Evolutionary conservation across 1,140 invertebrate genomes (phyloP), one percentile per base, ranked within the genome.

Genomic region (Solenopsis fugax): DNA sequence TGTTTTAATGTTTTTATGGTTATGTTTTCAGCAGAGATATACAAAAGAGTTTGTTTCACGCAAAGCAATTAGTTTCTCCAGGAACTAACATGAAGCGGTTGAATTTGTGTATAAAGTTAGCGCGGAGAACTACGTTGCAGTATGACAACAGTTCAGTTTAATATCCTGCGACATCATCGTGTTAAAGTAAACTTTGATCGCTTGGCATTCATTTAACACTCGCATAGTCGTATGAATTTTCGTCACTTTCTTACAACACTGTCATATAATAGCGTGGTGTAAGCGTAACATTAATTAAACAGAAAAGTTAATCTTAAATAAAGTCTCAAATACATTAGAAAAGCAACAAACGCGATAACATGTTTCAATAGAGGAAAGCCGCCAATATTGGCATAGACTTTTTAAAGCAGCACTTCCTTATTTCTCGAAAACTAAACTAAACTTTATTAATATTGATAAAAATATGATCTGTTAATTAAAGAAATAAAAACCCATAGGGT

Each of bases 61-160:
- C 77, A 34, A 69, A 52, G 64, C 64, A 52, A 81, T 71, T 71
- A 81, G 78, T 71, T 71, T 48, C 64, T 56, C 64, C 52, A 34
- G 50, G n/a, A 81, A 71, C 78, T 45, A 81, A 81, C 77, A 34
- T 65, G 48, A 69, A 54, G 34, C 78, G 65, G 67, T 64, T 71
- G 64, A 71, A 81, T 81, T 81, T 71, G 64, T 71, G 77, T 81
- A 56, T 71, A 81, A 81, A 81, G 78, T 81, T 81, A 81, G 41
- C 65, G 64, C 10, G 29, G 77, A 81, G 64, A 81, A 54, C 48
- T 71, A 37, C 64, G 64, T 81, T 69, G 48, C 50, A 56, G 77
- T 41, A 67, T 81, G 77, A 81, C 77, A 81, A 81, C 77, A 81
- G 77, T 81, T 81, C 48, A 54, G 62, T 81, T 81, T 81, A 69